phyloP scores from a whole-genome alignment of 1,140 invertebrate genomes.

The Aradophagus sp. region DNA sequence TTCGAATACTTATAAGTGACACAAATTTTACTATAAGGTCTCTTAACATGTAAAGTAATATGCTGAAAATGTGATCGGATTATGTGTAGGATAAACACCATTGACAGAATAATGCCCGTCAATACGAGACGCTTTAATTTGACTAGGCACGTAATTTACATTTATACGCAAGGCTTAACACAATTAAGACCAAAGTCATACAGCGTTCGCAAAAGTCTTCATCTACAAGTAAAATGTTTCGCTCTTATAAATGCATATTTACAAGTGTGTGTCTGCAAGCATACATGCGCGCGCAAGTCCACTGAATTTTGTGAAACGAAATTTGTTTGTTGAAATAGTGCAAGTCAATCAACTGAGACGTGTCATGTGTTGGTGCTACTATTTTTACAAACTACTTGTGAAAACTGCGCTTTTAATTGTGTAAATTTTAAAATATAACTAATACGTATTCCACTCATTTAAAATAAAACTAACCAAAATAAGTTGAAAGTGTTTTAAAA shows the following conservation, averaged over 20 bases:
- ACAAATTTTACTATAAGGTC: no score
- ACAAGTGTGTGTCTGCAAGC: neutral
- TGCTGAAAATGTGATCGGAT: no score
- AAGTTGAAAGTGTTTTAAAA: no score
- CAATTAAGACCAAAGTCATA: conserved; percentile 32
- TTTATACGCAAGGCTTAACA: conserved; percentile 32
- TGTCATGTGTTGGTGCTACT: conserved; percentile 30
- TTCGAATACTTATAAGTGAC: no score
- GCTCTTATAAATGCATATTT: conserved; percentile 30
- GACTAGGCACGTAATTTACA: conserved; percentile 21
- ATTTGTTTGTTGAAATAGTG: conserved; percentile 39
- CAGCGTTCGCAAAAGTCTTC: conserved; percentile 28
- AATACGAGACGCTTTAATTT: conserved; percentile 20
- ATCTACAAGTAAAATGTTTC: conserved; percentile 37
- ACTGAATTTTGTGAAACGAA: conserved; percentile 19
- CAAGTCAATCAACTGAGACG: conserved; percentile 23
- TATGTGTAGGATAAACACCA: no score
- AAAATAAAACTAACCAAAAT: no score
- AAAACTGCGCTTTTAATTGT: conserved; percentile 35
- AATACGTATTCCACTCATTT: no score
- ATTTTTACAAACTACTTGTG: conserved; percentile 18
- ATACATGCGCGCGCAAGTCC: conserved; percentile 1
- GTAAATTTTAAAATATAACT: no score
- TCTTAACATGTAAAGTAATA: no score
- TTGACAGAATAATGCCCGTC: conserved; percentile 19